phyloP scores from a whole-genome alignment of 2,797 vertebrate genomes.

The Monodelphis domestica region DNA sequence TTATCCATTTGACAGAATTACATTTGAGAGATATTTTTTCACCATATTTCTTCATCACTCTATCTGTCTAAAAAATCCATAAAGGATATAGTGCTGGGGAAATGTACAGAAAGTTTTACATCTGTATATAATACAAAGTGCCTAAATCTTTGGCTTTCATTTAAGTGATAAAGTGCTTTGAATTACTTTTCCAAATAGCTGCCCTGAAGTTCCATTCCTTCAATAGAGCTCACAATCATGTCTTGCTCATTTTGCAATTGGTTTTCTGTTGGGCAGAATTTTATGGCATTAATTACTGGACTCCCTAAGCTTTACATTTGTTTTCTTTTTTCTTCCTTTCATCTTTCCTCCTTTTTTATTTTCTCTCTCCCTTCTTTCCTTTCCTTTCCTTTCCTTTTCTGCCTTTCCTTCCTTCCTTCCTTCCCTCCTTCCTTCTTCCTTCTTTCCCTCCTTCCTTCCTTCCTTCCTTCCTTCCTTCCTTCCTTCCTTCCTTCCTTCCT shows the following conservation, averaged over 20 bases:
- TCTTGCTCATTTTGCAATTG: constrained; percentile 60
- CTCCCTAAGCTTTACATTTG: constrained; percentile 52
- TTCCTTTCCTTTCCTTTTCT: not conserved
- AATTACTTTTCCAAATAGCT: constrained; percentile 51
- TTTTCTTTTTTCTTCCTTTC: not conserved
- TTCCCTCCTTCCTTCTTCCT: too few species aligned
- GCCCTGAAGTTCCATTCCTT: constrained; percentile 7
- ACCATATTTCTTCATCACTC: not conserved
- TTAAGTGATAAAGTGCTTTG: constrained; percentile 17
- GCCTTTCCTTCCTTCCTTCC: not conserved
- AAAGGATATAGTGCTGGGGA: constrained; percentile 15
- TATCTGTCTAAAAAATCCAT: not conserved
- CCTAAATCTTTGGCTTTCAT: constrained; percentile 41
- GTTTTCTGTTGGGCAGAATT: constrained; percentile 72
- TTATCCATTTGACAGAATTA: constrained; percentile 2
- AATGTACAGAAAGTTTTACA: not conserved
- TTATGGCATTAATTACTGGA: constrained; percentile 63
- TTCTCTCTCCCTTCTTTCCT: not conserved
- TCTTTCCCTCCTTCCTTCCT: accelerated
- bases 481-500: not conserved
- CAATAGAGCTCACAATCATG: constrained; percentile 13
- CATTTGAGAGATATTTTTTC: not conserved
- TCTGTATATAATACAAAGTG: not conserved
- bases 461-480: not conserved
- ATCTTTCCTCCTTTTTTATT: too few species aligned